phyloP scores from a whole-genome alignment of 2,797 vertebrate species.

The Acropternis orthonyx region DNA sequence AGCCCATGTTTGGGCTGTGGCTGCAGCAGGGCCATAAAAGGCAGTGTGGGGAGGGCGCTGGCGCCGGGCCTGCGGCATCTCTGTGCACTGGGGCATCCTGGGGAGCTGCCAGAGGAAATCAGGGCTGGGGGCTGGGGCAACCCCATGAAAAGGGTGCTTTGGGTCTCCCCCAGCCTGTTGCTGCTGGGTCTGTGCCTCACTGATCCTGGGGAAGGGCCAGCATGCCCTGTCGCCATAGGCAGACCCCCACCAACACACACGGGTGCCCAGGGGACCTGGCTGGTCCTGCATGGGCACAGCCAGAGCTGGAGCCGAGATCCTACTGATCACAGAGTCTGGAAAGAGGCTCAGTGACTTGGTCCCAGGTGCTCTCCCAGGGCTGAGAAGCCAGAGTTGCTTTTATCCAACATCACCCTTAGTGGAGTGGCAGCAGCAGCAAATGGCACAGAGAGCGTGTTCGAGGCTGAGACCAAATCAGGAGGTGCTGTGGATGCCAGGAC shows the following conservation, averaged over 20 bases:
- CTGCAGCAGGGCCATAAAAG: constrained; percentile 63
- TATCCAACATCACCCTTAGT: fast-evolving
- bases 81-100: neutral
- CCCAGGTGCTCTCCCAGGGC: neutral
- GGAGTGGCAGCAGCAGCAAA: fast-evolving
- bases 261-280: fast-evolving
- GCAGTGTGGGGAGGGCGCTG: constrained; percentile 47
- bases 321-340: neutral
- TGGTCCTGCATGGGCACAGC: neutral
- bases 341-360: fast-evolving
- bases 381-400: neutral
- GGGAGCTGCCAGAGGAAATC: neutral
- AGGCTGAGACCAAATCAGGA: neutral
- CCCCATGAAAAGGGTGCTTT: fast-evolving
- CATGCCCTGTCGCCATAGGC: fast-evolving
- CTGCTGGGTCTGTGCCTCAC: neutral
- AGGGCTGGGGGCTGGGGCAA: neutral
- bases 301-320: neutral
- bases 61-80: neutral
- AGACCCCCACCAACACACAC: fast-evolving
- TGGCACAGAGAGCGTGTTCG: neutral
- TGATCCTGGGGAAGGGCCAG: neutral
- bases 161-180: fast-evolving
- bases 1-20: constrained; percentile 36
- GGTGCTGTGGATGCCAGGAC: neutral